A percentile compares a stretch with the other conserved stretches of the same genome.
These are phyloP conservation scores for Drosophila mercatorum DNA, from an alignment of 2,888 invertebrate species.

Conservation along the genomic window DNA sequence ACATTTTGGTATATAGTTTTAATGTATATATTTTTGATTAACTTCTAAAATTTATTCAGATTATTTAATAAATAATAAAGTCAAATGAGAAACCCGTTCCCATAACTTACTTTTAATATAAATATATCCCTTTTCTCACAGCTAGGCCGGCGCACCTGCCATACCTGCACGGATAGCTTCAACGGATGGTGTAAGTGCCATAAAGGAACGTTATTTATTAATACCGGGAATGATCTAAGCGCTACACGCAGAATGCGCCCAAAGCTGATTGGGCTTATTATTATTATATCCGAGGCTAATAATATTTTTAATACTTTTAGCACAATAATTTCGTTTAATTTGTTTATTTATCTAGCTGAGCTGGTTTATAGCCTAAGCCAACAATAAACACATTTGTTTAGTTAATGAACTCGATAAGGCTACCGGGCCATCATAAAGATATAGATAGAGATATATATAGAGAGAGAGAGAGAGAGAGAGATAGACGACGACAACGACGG, in stretches of 20 bases:
- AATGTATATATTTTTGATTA: too few relatives aligned
- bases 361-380: conserved; percentile 10
- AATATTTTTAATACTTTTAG: conserved; percentile 69
- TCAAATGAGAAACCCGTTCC: not conserved
- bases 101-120: not conserved
- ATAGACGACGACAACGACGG: conserved; percentile 15
- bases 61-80: not conserved
- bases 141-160: conserved; percentile 17
- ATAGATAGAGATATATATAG: conserved; percentile 33
- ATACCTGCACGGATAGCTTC: not conserved
- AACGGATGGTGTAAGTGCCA: not conserved
- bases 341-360: conserved; percentile 73
- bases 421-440: conserved; percentile 74
- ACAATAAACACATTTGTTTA: conserved; percentile 76
- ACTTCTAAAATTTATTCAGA: not conserved
- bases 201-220: conserved; percentile 46
- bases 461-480: not conserved
- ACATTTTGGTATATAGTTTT: too few relatives aligned
- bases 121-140: not conserved
- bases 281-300: conserved; percentile 41
- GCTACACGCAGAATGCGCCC: not conserved
- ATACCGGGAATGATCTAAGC: conserved; percentile 9
- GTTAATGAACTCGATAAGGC: conserved; percentile 77
- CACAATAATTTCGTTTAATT: conserved; percentile 75
- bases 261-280: conserved; percentile 32